Base-by-base conservation (phyloP, 1,140 invertebrate genomes). In the Bacillus rossius region DNA sequence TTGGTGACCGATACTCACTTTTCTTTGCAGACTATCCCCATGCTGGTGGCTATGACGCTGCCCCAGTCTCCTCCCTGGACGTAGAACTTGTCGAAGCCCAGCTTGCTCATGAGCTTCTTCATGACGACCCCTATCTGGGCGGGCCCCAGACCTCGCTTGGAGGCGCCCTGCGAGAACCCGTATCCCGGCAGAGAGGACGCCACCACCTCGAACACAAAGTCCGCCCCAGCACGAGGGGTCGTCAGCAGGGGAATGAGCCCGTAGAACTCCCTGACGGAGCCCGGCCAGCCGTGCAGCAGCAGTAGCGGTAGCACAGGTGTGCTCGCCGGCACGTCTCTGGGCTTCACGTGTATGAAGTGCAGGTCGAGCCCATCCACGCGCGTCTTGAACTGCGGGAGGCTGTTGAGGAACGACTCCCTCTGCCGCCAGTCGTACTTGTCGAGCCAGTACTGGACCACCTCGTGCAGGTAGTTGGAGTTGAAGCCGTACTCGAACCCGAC, bases 231-330 rank as follows among this genome's bases (percentile, higher is more conserved):
- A 47, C 75, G 72, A 3, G 81, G 75, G 1, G 77, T 79, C 0
- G 81, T 87, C 1, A 92, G 73, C 3, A 86, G 54, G 0, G 88
- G 88, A 48, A 90, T 76, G 14, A 79, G 64, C 60, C 79, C 76
- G 29, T 72, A 69, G 63, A 94, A 95, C 71, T 96, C 92, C 13
- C 87, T 77, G 2, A 95, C 78, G 0, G 89, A 91, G 23, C 94
- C 92, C 3, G 94, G 94, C 94, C 93, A 97, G 13, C 94, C 93
- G 67, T 96, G 92, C 4, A 92, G 64, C 0, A 80, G 81, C 56
- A 82, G 75, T 26, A 77, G 66, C 38, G 83, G 72, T 37, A 77
- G 71, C 1, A 91, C 79, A 29, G 81, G 78, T 76, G 78, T 84
- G 17, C 77, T 40, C 60, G 64, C 57, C 57, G 69, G 52, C 8